phyloP scores from a whole-genome alignment of 2,888 invertebrate species.

The Synergus laeviventris region DNA sequence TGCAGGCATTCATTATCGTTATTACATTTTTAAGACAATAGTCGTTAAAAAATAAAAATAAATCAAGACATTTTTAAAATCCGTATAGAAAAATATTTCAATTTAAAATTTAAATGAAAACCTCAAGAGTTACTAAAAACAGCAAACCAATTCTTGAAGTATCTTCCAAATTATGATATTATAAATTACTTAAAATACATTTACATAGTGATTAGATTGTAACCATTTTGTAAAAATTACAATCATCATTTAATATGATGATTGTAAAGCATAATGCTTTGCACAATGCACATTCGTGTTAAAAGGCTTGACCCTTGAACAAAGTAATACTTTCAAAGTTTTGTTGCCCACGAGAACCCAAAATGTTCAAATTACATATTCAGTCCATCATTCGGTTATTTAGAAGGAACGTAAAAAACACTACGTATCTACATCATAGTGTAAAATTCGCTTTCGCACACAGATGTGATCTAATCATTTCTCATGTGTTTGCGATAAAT shows the following conservation, averaged over 20 bases:
- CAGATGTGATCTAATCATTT: constrained; percentile 13
- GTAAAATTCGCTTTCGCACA: constrained; percentile 24
- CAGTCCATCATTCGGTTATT: constrained; percentile 18
- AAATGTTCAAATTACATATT: neutral
- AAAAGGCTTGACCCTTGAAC: neutral
- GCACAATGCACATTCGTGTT: neutral
- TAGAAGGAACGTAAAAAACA: constrained; percentile 26
- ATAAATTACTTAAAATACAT: constrained; percentile 2
- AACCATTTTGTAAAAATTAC: neutral
- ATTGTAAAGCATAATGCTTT: neutral
- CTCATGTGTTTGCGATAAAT: neutral
- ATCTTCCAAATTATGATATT: neutral
- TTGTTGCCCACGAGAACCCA: neutral
- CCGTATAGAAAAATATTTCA: constrained; percentile 38
- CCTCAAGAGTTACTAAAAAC: constrained; percentile 6
- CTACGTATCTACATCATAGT: constrained; percentile 23
- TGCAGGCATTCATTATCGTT: constrained; percentile 12
- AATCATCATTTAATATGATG: neutral
- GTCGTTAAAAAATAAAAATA: constrained; percentile 23
- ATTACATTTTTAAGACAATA: constrained; percentile 33
- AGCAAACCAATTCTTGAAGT: neutral
- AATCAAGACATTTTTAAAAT: neutral
- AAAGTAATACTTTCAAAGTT: constrained; percentile 19
- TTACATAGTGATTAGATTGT: neutral
- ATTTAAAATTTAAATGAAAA: constrained; percentile 44